These are phyloP conservation scores for Megalops atlanticus DNA, from an alignment of 2,113 vertebrate genomes.

Conservation along the genomic window DNA sequence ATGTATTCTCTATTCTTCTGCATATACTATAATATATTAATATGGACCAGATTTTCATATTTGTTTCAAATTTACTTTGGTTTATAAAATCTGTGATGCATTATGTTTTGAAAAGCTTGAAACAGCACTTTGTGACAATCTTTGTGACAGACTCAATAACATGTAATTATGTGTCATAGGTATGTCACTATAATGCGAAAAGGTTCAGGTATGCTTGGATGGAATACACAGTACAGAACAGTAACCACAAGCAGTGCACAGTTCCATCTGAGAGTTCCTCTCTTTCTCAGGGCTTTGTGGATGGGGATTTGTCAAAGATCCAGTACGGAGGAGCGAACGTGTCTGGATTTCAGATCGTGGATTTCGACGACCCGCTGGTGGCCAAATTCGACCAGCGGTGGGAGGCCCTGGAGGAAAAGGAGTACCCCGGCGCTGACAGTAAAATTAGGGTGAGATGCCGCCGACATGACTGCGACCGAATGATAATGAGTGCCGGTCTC, in stretches of 20 bases:
- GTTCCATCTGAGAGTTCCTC: neutral
- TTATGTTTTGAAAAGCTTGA: neutral
- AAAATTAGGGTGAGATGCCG: conserved; percentile 82
- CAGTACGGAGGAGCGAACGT: conserved; percentile 98
- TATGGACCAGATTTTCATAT: no score
- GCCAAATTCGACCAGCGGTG: conserved; percentile 97
- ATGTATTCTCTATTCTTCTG: no score
- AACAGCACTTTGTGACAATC: neutral
- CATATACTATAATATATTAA: neutral
- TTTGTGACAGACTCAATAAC: neutral
- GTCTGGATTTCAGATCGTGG: conserved; percentile 98
- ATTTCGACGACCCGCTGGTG: conserved; percentile 93
- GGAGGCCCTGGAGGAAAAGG: conserved; percentile 96
- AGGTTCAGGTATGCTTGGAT: neutral
- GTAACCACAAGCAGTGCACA: neutral
- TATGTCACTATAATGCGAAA: neutral
- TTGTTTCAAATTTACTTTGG: no score
- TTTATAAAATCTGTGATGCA: neutral
- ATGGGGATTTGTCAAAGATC: conserved; percentile 96
- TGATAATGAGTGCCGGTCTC: no score
- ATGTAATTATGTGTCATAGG: neutral
- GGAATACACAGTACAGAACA: neutral
- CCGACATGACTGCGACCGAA: no score
- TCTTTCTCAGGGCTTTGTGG: conserved; percentile 86
- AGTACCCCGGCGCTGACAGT: conserved; percentile 95